These are phyloP conservation scores for Phymatocera aterrima DNA, from an alignment of 2,888 invertebrate species.

Conservation along the genomic window DNA sequence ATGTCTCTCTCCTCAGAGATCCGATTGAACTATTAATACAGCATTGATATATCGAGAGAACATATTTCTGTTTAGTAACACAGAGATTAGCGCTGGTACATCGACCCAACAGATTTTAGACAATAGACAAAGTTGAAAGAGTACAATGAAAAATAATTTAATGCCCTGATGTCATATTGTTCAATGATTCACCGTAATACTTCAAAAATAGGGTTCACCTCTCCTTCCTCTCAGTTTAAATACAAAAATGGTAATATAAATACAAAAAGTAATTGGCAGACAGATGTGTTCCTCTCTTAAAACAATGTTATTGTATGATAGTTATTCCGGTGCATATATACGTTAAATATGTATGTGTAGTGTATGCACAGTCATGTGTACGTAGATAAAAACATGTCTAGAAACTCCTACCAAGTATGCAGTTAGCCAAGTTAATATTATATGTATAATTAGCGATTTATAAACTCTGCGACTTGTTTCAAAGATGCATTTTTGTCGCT, in stretches of 20 bases:
- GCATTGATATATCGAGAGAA: neutral
- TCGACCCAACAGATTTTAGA: conserved; percentile 9
- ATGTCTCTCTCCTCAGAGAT: conserved; percentile 1
- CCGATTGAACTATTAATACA: neutral
- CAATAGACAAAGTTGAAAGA: neutral
- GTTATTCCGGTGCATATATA: neutral
- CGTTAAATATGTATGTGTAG: neutral
- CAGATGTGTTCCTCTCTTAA: neutral
- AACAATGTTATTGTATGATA: conserved; percentile 14
- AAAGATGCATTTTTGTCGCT: conserved; percentile 50
- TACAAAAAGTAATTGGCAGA: conserved; percentile 1
- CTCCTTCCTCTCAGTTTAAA: conserved; percentile 70
- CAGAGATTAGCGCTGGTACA: conserved; percentile 23
- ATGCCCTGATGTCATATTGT: conserved; percentile 16
- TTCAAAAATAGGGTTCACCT: conserved; percentile 64
- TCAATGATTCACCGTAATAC: conserved; percentile 37
- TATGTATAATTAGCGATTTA: conserved; percentile 31
- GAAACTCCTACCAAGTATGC: neutral
- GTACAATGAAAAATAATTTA: neutral
- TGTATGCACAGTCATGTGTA: neutral
- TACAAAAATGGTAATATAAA: conserved; percentile 30
- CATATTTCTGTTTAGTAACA: conserved; percentile 8
- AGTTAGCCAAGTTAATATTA: neutral
- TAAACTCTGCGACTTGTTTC: conserved; percentile 53
- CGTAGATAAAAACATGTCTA: neutral